A percentile compares a stretch with the other conserved stretches of the same genome.
These are phyloP conservation scores for Drosophila cognata DNA, from an alignment of 2,888 invertebrate species.

Conservation along the genomic window DNA sequence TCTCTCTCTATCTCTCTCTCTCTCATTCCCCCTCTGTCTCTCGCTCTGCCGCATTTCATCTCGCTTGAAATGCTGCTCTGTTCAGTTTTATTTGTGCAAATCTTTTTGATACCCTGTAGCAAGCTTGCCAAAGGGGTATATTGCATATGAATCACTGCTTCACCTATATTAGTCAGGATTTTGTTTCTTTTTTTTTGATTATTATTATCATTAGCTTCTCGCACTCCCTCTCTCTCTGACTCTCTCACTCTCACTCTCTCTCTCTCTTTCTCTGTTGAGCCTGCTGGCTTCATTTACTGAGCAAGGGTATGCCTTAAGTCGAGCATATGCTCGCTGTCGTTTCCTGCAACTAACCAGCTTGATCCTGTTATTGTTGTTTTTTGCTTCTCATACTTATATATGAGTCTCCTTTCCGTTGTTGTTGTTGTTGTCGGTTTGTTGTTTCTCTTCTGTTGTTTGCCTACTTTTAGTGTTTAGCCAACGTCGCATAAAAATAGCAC, in stretches of 20 bases:
- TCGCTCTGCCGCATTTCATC: neutral
- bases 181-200: neutral
- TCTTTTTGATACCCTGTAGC: conserved; percentile 20
- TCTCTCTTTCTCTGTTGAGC: neutral
- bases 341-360: conserved; percentile 6
- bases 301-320: conserved; percentile 10
- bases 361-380: conserved; percentile 28
- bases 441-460: conserved; percentile 54
- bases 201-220: neutral
- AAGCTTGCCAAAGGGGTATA: neutral
- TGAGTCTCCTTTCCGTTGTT: conserved; percentile 24
- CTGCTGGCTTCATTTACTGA: neutral
- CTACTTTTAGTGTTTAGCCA: conserved; percentile 77
- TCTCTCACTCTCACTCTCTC: neutral
- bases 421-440: conserved; percentile 29
- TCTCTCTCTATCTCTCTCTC: too few relatives aligned
- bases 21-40: neutral
- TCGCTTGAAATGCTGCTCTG: conserved; percentile 35
- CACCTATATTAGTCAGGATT: neutral
- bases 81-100: conserved; percentile 36
- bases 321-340: neutral
- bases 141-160: neutral
- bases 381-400: conserved; percentile 8
- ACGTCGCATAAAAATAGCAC: conserved; percentile 77
- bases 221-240: neutral